Base-by-base conservation (phyloP, 92 coral and sea anemone genomes). In the Palythoa grandiflora region DNA sequence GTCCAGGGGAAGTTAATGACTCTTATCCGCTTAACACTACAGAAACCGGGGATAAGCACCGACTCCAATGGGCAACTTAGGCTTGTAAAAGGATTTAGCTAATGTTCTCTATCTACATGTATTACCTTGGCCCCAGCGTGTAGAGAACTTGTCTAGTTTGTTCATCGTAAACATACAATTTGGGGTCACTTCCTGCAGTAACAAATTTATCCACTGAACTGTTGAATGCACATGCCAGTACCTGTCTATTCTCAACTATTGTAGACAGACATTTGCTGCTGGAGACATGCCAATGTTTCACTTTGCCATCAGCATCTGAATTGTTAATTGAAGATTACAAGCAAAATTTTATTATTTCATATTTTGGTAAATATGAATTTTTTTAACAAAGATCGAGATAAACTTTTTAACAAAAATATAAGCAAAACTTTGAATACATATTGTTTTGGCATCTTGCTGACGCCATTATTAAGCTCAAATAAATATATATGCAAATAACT, bases 281-380 rank as follows among this genome's bases (percentile, higher is more conserved):
- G 70, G 98, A 85, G 38, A 90, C 97, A 90, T 97, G 99, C 99
- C 99, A 97, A 68, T 89, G 91, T 71, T 97, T 97, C 52, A 93
- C 89, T 63, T 84, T 86, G 15, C 99, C 99, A 90, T 96, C 96
- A 17, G 99, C 99, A 97, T 97, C 99, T 96, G 53, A 14, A 85
- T 19, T 51, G 65, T 70, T 70, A 3, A 28, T 68, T 0, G 40
- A 6, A 61, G 21, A 17, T 14, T 14, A 17, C 16, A 7, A 15
- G 2, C n/a, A 14, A 14, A 1, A 16, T 14, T 14, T 16, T 60
- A 16, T 5, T 14, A 60, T 14, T 3, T 55, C 61, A 55, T 55
- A 10, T 55, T 10, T 7, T 10, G 7, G 0, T 10, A 55, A 55
- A 55, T 55, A 12, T 59, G 65, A n/a, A n/a, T n/a, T n/a, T n/a